phyloP scores from a whole-genome alignment of 2,113 vertebrate genomes.

The Microcebus jonahi region DNA sequence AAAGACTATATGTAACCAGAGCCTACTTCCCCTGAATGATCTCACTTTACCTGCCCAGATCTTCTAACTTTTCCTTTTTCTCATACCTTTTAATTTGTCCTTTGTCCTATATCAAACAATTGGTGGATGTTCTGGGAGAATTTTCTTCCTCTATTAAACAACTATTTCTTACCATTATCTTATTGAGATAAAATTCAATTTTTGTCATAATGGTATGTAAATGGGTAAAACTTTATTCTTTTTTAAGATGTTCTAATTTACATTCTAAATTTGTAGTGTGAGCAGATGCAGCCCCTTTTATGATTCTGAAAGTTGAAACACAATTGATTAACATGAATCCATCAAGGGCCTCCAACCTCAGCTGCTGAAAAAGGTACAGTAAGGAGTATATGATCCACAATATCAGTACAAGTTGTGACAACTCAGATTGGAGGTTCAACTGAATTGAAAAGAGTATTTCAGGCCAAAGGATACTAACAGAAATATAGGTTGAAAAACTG shows the following conservation, averaged over 20 bases:
- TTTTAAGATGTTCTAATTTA: background rate
- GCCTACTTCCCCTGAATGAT: background rate
- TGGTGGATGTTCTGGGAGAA: background rate
- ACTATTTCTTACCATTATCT: background rate
- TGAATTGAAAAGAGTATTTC: background rate
- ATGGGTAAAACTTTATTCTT: background rate
- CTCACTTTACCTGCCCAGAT: background rate
- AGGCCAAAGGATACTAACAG: background rate
- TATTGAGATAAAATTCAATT: background rate
- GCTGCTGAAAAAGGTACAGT: background rate
- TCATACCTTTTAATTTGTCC: background rate
- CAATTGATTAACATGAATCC: background rate
- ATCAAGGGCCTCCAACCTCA: background rate
- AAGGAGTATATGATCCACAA: background rate
- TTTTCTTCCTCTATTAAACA: background rate
- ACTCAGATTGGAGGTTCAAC: background rate
- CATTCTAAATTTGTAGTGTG: background rate
- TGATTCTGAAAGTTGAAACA: background rate
- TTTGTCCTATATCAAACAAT: background rate
- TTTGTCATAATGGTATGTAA: background rate
- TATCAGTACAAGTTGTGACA: background rate
- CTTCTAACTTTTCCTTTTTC: background rate
- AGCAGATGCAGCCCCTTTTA: background rate
- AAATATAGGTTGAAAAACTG: background rate
- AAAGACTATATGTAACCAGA: background rate